A percentile compares a stretch with the other conserved stretches of the same genome.
These are phyloP conservation scores for Zaprionus tsacasi DNA, from an alignment of 1,140 invertebrate genomes.

Conservation along the genomic window DNA sequence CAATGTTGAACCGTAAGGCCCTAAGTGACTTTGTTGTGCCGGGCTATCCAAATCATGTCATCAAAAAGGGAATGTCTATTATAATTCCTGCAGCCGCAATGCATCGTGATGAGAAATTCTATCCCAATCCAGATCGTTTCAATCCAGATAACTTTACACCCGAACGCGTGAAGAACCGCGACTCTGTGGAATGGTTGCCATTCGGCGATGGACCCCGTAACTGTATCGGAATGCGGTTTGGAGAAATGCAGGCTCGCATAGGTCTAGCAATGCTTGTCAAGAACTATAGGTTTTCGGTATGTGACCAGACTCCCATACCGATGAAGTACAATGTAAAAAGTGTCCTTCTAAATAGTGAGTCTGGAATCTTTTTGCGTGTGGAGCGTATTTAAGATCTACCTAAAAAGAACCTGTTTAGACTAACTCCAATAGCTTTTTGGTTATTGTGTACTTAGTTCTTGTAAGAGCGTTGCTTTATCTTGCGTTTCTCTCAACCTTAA, in stretches of 20 bases:
- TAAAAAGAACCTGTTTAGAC: not conserved
- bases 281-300: slow-evolving; percentile 73
- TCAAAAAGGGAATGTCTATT: slow-evolving; percentile 67
- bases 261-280: slow-evolving; percentile 84
- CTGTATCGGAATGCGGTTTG: slow-evolving; percentile 87
- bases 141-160: slow-evolving; percentile 88
- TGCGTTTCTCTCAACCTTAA: not conserved
- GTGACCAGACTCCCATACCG: slow-evolving; percentile 72
- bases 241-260: slow-evolving; percentile 87
- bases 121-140: slow-evolving; percentile 87
- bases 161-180: slow-evolving; percentile 85
- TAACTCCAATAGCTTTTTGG: not conserved
- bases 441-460: slow-evolving; percentile 4
- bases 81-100: slow-evolving; percentile 67
- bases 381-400: slow-evolving; percentile 56
- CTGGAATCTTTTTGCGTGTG: slow-evolving; percentile 64
- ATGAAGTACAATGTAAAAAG: slow-evolving; percentile 49
- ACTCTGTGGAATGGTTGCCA: slow-evolving; percentile 85
- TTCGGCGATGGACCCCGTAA: slow-evolving; percentile 86
- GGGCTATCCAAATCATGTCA: slow-evolving; percentile 71
- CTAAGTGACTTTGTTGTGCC: slow-evolving; percentile 83
- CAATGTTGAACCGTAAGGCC: slow-evolving; percentile 84
- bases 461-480: not conserved
- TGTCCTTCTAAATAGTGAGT: slow-evolving; percentile 54
- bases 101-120: slow-evolving; percentile 84